Evolutionary conservation across 1,140 invertebrate species (phyloP), one percentile per base, ranked within the genome.

Genomic region (Macrosteles quadrilineatus): DNA sequence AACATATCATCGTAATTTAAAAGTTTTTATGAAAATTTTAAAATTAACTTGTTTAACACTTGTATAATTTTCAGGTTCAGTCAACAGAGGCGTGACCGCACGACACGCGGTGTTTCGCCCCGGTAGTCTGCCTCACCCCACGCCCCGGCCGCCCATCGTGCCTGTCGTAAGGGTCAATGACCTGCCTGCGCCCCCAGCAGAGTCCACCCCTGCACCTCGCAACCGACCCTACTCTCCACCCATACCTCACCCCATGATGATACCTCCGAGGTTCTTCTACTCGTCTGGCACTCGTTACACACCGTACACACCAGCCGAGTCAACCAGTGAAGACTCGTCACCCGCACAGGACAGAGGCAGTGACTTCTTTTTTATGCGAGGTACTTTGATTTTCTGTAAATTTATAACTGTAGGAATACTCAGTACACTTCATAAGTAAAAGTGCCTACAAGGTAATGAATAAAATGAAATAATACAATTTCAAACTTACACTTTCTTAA

Each of bases 251-350:
- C 67, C 66, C 21, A 43, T 66, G 63, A 6, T 40, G 2, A 30
- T 40, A 27, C 23, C 32, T 14, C 78, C 80, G 14, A 73, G 81
- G 47, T 82, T 83, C 66, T 73, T 83, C 30, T 79, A 81, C 74
- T 80, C 80, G 0, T 65, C 79, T 0, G 32, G 4, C 14, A 36
- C 4, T 36, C 80, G 81, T 72, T 73, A 76, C 1, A 76, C 77
- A 40, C 74, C 76, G 2, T 74, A 76, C 9, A 79, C 77, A 75
- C 78, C 78, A 4, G 78, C 80, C 57, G 78, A 77, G 19, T 78
- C 81, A 70, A 68, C 78, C 43, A 81, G 82, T 66, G 80, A 82
- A 59, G 74, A 76, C 14, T 78, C 70, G 21, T 70, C 75, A 25
- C 47, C 70, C 29, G 32, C 32, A 36, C 67, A 69, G 31, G 72